These are phyloP conservation scores for Rallus limicola DNA, from an alignment of 2,113 vertebrate species.

Conservation along the genomic window DNA sequence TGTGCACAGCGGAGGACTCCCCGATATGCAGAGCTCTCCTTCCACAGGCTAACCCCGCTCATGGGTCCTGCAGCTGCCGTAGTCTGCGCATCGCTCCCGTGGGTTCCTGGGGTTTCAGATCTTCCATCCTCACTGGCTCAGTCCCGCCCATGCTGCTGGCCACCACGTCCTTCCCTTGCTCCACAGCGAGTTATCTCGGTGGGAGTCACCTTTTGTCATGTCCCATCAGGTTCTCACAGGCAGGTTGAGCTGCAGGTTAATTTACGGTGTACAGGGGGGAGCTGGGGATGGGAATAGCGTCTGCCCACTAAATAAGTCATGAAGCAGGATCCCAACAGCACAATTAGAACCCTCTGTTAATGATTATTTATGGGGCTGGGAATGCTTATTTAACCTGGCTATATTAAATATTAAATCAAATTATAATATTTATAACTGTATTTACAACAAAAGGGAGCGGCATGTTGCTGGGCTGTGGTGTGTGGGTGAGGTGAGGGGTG, in stretches of 20 bases:
- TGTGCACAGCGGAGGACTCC: background rate
- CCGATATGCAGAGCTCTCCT: accelerated
- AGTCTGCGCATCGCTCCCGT: accelerated
- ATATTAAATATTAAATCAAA: conserved; percentile 74
- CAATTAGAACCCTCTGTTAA: conserved; percentile 68
- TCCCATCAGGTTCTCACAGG: background rate
- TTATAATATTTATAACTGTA: conserved; percentile 52
- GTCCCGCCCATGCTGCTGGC: background rate
- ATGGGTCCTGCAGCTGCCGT: background rate
- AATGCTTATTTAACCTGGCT: conserved; percentile 64
- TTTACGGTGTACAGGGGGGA: background rate
- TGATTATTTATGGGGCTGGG: conserved; percentile 68
- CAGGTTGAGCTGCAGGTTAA: background rate
- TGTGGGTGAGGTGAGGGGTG: background rate
- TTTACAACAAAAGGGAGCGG: conserved; percentile 39
- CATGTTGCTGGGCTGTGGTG: accelerated
- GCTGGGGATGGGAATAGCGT: background rate
- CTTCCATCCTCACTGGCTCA: accelerated
- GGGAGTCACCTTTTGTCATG: background rate
- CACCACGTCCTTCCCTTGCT: accelerated
- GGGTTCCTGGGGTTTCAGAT: accelerated
- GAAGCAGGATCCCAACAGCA: conserved; percentile 70
- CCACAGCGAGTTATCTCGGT: accelerated
- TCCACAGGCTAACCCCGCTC: accelerated
- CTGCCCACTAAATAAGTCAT: conserved; percentile 69